phyloP scores from a whole-genome alignment of 2,888 invertebrate species.

The Xanthorhoe spadicearia region DNA sequence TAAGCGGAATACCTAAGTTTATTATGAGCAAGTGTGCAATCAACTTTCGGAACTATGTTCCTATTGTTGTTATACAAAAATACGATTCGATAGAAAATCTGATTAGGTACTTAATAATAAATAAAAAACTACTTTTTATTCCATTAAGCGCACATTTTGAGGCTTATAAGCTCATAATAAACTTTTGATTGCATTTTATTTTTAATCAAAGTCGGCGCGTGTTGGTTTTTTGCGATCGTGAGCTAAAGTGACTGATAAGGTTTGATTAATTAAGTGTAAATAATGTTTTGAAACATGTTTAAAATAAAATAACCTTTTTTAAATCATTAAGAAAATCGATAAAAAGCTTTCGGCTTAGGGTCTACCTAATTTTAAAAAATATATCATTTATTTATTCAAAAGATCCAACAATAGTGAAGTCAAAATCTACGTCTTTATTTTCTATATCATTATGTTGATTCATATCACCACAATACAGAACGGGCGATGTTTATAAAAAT shows the following conservation, averaged over 20 bases:
- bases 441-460: too few species aligned
- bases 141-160: constrained; percentile 25
- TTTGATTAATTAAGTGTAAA: constrained; percentile 19
- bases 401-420: too few species aligned
- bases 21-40: too few species aligned
- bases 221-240: constrained; percentile 16
- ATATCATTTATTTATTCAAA: too few species aligned
- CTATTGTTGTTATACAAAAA: too few species aligned
- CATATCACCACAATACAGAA: too few species aligned
- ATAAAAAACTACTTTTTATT: constrained; percentile 17
- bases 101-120: neutral
- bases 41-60: too few species aligned
- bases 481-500: too few species aligned
- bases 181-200: constrained; percentile 25
- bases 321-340: neutral
- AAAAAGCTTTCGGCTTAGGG: neutral
- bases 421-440: too few species aligned
- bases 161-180: constrained; percentile 15
- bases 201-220: constrained; percentile 24
- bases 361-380: too few species aligned
- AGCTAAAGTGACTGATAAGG: constrained; percentile 12
- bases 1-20: too few species aligned
- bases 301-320: neutral
- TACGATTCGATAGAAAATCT: too few species aligned
- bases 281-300: constrained; percentile 1